Percentiles rank a stretch among this genome's conserved stretches.
phyloP scores from a whole-genome alignment of 2,797 vertebrate genomes.

The Betta splendens region DNA sequence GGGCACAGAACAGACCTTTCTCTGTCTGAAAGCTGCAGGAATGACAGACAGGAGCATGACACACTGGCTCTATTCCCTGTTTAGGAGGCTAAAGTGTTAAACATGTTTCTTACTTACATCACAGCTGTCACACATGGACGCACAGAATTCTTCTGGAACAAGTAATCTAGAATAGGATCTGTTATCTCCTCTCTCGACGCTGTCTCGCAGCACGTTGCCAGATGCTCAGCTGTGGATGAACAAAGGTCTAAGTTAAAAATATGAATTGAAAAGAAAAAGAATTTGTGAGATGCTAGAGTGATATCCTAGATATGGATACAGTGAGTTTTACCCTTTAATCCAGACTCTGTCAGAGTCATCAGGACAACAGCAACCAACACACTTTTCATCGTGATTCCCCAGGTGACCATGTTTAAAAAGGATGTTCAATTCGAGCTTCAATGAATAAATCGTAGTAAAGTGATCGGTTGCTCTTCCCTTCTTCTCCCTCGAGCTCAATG shows the following conservation, averaged over 20 bases:
- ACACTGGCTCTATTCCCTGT: constrained; percentile 1
- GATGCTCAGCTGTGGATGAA: constrained; percentile 45
- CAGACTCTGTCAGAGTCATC: constrained; percentile 3
- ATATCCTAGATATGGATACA: no score
- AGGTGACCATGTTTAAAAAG: constrained; percentile 28
- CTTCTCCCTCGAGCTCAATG: constrained; percentile 4
- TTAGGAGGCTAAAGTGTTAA: no score
- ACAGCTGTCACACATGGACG: constrained; percentile 63
- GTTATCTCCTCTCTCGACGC: background rate
- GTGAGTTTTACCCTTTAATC: constrained; percentile 20
- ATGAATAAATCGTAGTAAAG: no score
- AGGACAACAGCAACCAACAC: constrained; percentile 32
- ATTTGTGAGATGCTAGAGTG: no score
- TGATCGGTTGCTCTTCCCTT: background rate
- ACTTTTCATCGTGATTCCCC: constrained; percentile 20
- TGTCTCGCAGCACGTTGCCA: constrained; percentile 55
- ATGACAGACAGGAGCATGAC: background rate
- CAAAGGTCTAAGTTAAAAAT: fast-evolving
- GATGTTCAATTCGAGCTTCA: background rate
- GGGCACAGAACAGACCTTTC: background rate
- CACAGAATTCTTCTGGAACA: background rate
- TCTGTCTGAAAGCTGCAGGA: constrained; percentile 61
- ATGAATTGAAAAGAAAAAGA: no score
- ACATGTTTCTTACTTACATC: no score
- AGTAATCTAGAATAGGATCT: constrained; percentile 24